Percentiles rank a stretch among this genome's conserved stretches.
phyloP scores from a whole-genome alignment of 1,140 invertebrate genomes.

The Tribolium madens region DNA sequence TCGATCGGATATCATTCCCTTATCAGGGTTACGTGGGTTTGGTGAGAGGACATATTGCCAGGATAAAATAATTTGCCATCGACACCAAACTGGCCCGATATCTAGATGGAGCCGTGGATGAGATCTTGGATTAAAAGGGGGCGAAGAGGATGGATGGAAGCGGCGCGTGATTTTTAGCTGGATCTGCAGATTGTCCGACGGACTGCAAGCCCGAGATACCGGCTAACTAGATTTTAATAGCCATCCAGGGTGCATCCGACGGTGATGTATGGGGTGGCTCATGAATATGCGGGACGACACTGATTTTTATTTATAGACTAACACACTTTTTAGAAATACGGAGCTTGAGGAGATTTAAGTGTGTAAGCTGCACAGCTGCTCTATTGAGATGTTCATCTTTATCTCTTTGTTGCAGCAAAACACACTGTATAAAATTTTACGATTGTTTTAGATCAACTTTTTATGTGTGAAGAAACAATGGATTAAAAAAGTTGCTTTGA shows the following conservation, averaged over 20 bases:
- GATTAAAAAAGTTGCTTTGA: not conserved
- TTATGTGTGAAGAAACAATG: not conserved
- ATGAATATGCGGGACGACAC: slow-evolving; percentile 51
- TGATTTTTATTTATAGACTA: not conserved
- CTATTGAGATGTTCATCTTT: not conserved
- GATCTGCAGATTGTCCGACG: slow-evolving; percentile 55
- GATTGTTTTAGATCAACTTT: not conserved
- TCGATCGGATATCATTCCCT: slow-evolving; percentile 11
- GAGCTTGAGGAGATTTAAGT: slow-evolving; percentile 2
- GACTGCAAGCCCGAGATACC: slow-evolving; percentile 54
- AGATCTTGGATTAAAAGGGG: slow-evolving; percentile 38
- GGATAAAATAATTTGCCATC: slow-evolving; percentile 34
- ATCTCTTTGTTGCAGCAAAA: not conserved
- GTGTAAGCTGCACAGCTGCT: not conserved
- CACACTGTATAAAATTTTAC: not conserved
- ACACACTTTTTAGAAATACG: not conserved
- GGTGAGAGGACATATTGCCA: slow-evolving; percentile 10
- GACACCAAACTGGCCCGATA: slow-evolving; percentile 28
- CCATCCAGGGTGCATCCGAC: slow-evolving; percentile 39
- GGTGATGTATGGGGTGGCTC: slow-evolving; percentile 53
- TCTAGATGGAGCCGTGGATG: slow-evolving; percentile 15
- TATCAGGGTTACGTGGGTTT: slow-evolving; percentile 23
- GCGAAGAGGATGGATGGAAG: slow-evolving; percentile 44
- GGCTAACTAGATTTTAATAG: slow-evolving; percentile 57
- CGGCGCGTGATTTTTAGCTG: slow-evolving; percentile 58